phyloP scores from a whole-genome alignment of 2,113 vertebrate species.

The Cercocebus atys region DNA sequence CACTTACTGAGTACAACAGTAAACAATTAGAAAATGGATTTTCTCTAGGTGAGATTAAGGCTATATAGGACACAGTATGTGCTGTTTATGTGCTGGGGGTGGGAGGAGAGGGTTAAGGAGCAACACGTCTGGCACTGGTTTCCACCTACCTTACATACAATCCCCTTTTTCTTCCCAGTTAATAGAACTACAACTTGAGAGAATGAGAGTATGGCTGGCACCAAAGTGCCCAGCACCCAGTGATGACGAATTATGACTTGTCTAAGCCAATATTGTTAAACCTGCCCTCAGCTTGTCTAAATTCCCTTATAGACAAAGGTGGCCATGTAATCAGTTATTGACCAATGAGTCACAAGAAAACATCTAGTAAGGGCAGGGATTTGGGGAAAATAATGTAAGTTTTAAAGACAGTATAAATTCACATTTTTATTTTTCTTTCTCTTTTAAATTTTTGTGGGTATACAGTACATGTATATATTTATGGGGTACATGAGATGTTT shows the following conservation, averaged over 20 bases:
- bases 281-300: not conserved
- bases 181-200: not conserved
- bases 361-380: not conserved
- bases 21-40: not conserved
- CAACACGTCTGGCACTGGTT: not conserved
- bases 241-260: not conserved
- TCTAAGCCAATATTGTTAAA: not conserved
- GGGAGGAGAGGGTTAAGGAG: rapidly evolving
- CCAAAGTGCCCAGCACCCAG: not conserved
- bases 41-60: not conserved
- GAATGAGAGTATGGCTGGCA: no score
- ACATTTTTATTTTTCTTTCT: not conserved
- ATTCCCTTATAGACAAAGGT: not conserved
- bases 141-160: not conserved
- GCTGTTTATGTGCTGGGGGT: not conserved
- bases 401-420: not conserved
- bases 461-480: no score
- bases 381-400: not conserved
- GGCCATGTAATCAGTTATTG: not conserved
- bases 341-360: not conserved
- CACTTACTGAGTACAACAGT: not conserved
- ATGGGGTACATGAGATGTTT: no score
- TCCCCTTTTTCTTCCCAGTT: not conserved
- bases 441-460: not conserved
- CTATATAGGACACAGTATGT: not conserved